Percentiles rank a stretch among this genome's conserved stretches.
Evolutionary conservation across 1,140 invertebrate species (phyloP).

Genomic region (Luehdorfia chinensis): DNA sequence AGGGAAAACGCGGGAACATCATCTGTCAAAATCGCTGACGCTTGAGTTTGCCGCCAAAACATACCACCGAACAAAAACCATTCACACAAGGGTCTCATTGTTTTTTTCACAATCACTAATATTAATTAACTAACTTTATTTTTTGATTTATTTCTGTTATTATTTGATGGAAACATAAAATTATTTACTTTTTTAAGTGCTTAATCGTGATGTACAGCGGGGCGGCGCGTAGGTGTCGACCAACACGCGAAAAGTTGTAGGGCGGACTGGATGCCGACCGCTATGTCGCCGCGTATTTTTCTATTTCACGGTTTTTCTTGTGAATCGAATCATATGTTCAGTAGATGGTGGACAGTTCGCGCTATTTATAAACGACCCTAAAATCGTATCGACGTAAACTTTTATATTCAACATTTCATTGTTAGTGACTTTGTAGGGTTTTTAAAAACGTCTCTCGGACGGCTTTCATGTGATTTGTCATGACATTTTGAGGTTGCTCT

Average conservation of each 20-base stretch:
- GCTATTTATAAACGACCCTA: conserved; percentile 53
- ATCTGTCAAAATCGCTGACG: conserved; percentile 60
- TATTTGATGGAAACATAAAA: conserved; percentile 18
- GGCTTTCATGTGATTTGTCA: conserved; percentile 19
- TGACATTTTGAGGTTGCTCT: conserved; percentile 26
- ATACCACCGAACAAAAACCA: conserved; percentile 43
- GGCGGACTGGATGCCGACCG: conserved; percentile 51
- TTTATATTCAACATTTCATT: conserved; percentile 23
- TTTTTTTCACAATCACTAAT: conserved; percentile 42
- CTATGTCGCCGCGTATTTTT: conserved; percentile 53
- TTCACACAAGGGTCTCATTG: conserved; percentile 54
- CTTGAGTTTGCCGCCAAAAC: conserved; percentile 58
- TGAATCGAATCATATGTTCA: conserved; percentile 54
- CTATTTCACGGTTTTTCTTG: conserved; percentile 58
- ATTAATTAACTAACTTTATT: conserved; percentile 10
- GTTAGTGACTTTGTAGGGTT: conserved; percentile 18
- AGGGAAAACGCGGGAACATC: conserved; percentile 62
- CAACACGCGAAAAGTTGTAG: conserved; percentile 60
- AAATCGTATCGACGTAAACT: conserved; percentile 21
- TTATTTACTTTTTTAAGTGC: conserved; percentile 16
- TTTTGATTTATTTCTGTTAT: conserved; percentile 24
- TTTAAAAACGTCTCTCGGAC: conserved; percentile 9
- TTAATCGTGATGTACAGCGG: conserved; percentile 19
- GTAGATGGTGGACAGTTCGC: conserved; percentile 48
- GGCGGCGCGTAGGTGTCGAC: conserved; percentile 53